Conservation (phyloP, 2,888 invertebrate genomes). For the Capitulum mitella region DNA sequence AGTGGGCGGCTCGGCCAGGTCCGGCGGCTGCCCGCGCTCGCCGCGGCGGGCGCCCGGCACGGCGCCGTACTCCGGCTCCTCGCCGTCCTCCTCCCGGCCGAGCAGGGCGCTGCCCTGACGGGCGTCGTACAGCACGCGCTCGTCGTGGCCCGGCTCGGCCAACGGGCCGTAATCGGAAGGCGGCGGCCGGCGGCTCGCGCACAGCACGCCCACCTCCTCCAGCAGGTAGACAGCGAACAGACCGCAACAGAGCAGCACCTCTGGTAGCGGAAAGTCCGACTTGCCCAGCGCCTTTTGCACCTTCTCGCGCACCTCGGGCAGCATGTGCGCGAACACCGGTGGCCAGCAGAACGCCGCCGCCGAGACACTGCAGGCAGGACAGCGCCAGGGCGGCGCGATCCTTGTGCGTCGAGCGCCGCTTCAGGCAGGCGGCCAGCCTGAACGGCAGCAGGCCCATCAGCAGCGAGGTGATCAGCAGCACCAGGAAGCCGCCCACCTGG, state of each 20-base stretch:
- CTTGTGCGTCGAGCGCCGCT: background rate
- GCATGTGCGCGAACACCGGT: constrained; percentile 72
- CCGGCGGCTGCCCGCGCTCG: background rate
- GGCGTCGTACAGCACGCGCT: background rate
- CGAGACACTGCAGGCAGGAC: constrained; percentile 64
- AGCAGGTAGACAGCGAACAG: constrained; percentile 53
- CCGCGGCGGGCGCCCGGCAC: background rate
- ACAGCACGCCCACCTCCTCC: constrained; percentile 44
- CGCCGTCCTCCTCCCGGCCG: background rate
- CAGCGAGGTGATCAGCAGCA: background rate
- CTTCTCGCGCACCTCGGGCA: constrained; percentile 68
- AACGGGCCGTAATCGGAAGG: background rate
- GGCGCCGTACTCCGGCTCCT: background rate
- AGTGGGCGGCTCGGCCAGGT: background rate
- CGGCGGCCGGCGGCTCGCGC: background rate
- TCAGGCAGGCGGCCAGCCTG: background rate
- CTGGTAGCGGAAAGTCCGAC: constrained; percentile 45
- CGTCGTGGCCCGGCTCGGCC: background rate
- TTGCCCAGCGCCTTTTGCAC: constrained; percentile 42
- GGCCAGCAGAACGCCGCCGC: constrained; percentile 75
- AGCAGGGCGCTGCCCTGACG: background rate
- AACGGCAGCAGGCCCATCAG: background rate
- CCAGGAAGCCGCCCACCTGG: background rate
- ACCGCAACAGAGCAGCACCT: constrained; percentile 50
- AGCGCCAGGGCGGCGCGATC: constrained; percentile 41